Evolutionary conservation across 2,888 invertebrate species (phyloP), one percentile per base, ranked within the genome.

Genomic region (Drosophila testacea): DNA sequence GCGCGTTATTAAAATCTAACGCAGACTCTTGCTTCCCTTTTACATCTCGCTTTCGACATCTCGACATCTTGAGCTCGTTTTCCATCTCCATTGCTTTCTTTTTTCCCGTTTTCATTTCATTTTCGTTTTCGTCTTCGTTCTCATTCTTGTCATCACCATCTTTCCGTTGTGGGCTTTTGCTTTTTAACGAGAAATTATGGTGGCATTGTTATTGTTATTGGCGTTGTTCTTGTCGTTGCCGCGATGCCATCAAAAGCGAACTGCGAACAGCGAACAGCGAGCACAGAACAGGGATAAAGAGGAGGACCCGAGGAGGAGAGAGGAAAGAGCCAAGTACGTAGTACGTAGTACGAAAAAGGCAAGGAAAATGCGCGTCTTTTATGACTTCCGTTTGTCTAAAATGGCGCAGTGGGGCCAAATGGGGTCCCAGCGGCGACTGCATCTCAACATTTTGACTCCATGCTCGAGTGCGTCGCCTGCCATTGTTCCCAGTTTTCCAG

Each of bases 371-470:
- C 80, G 85, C 83, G 88, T 87, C 83, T 87, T 83, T 83, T 83
- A 83, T 83, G 83, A 87, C 83, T 83, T 83, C 83, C 83, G 83
- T 79, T 83, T 77, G 85, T 80, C 80, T 85, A 84, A 83, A 83
- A 85, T 79, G 83, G 63, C 78, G 79, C 80, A 63, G 54, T 72
- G 84, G 70, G 81, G 69, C 65, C 79, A 69, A 32, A 3, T 22
- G 41, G 46, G 51, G 55, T 69, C 73, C 56, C 69, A 63, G 71
- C 66, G 64, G 77, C 73, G 63, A 77, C 76, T 78, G 85, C 83
- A 84, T 65, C 82, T 82, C 76, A 77, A 62, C 78, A 76, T 77
- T 76, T 78, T 80, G 86, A 88, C 83, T 82, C 78, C 73, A 78
- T 75, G 88, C 83, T 77, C n/a, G n/a, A n/a, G n/a, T n/a, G n/a